Conservation (phyloP, 2,888 invertebrate genomes). For the Orthosia gracilis region DNA sequence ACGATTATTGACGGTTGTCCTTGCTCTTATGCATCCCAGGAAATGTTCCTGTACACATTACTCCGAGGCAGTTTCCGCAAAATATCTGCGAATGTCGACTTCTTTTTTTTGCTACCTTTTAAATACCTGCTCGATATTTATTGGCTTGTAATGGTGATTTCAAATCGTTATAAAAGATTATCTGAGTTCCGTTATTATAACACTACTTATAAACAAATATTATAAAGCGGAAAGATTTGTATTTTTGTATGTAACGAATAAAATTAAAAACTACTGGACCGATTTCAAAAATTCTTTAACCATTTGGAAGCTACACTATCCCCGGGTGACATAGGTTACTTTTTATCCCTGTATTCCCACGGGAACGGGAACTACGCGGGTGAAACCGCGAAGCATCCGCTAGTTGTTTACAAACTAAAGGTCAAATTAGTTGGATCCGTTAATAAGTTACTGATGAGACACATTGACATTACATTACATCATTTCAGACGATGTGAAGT, state of each 20-base stretch:
- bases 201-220: not conserved
- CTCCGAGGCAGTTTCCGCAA: slow-evolving; percentile 65
- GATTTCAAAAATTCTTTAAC: too few species aligned
- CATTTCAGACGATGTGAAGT: slow-evolving; percentile 37
- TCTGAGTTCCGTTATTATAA: slow-evolving; percentile 32
- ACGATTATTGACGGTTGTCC: slow-evolving; percentile 39
- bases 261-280: too few species aligned
- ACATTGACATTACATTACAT: slow-evolving; percentile 60
- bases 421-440: slow-evolving; percentile 33
- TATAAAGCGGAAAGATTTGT: too few species aligned
- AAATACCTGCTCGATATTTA: slow-evolving; percentile 31
- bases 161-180: slow-evolving; percentile 7
- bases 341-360: too few species aligned
- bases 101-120: slow-evolving; percentile 63
- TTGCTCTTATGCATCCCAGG: slow-evolving; percentile 59
- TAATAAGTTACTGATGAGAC: slow-evolving; percentile 48
- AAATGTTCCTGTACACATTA: slow-evolving; percentile 59
- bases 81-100: slow-evolving; percentile 65
- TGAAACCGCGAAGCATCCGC: too few species aligned
- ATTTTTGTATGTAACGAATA: too few species aligned
- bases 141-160: slow-evolving; percentile 19
- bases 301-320: too few species aligned
- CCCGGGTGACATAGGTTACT: too few species aligned
- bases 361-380: too few species aligned
- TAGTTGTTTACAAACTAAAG: slow-evolving; percentile 2